phyloP scores from a whole-genome alignment of 1,140 invertebrate species.

The Drepana arcuata region DNA sequence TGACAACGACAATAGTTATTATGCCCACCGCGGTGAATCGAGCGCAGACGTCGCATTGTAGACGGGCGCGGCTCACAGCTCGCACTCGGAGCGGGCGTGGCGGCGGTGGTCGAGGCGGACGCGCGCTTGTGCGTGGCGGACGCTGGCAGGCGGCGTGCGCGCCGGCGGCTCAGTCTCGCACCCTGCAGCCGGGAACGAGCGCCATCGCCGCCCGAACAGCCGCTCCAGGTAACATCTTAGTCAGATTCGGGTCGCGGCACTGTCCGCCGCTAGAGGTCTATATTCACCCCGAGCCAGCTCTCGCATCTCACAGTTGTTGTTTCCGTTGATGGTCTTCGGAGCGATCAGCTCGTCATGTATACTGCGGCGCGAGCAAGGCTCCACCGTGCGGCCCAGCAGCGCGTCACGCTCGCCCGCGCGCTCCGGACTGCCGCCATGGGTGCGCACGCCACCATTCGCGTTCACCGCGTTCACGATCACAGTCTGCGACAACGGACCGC shows the following conservation, averaged over 20 bases:
- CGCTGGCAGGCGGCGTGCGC: conserved; percentile 51
- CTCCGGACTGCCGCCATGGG: conserved; percentile 56
- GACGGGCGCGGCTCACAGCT: conserved; percentile 34
- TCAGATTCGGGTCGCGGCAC: conserved; percentile 74
- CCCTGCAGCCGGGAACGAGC: conserved; percentile 58
- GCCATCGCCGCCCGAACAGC: conserved; percentile 73
- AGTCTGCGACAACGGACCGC: conserved; percentile 59
- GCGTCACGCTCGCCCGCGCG: conserved; percentile 71
- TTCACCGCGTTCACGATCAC: conserved; percentile 66
- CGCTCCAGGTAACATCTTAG: conserved; percentile 76
- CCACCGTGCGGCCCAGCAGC: conserved; percentile 65
- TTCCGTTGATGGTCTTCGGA: conserved; percentile 78
- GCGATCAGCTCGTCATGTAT: conserved; percentile 69
- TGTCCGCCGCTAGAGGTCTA: conserved; percentile 71
- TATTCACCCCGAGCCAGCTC: conserved; percentile 70
- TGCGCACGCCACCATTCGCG: conserved; percentile 62
- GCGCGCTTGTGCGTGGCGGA: conserved; percentile 39
- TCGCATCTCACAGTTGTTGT: conserved; percentile 84
- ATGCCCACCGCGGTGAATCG: no score
- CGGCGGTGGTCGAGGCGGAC: conserved; percentile 57
- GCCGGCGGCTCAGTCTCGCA: conserved; percentile 69
- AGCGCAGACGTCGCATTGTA: conserved; percentile 9
- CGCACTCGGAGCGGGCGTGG: conserved; percentile 64
- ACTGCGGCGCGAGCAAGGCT: conserved; percentile 68
- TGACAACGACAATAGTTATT: conserved; percentile 25